phyloP scores from a whole-genome alignment of 2,113 vertebrate species.

The Hemiprocne comata region DNA sequence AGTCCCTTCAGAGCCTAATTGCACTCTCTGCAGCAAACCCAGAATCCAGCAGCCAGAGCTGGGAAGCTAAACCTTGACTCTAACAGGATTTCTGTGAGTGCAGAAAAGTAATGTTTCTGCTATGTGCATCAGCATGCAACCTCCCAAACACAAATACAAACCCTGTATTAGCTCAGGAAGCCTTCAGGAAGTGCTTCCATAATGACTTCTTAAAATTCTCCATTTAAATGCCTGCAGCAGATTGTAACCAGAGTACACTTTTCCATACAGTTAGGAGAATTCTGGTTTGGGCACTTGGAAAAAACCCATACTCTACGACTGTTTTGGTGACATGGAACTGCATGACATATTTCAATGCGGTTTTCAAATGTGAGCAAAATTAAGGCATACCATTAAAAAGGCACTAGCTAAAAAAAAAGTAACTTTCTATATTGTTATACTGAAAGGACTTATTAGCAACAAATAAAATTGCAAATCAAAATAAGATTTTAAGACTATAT shows the following conservation, averaged over 20 bases:
- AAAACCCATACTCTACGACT: not conserved
- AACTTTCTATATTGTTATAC: not conserved
- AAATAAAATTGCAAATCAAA: not conserved
- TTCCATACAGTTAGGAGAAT: not conserved
- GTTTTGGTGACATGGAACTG: not conserved
- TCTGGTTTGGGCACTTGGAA: not conserved
- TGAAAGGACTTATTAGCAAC: not conserved
- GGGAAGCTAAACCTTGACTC: not conserved
- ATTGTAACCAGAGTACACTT: not conserved
- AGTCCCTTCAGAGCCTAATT: not conserved
- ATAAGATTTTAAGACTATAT: slow-evolving; percentile 21
- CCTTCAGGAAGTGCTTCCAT: not conserved
- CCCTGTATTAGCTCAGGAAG: not conserved
- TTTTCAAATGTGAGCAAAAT: slow-evolving; percentile 57
- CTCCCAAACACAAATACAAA: not conserved
- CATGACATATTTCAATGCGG: not conserved
- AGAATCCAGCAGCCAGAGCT: not conserved
- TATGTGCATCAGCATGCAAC: not conserved
- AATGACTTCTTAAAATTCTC: not conserved
- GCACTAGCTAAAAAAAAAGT: slow-evolving; percentile 67
- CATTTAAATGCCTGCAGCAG: not conserved
- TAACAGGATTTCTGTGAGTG: not conserved
- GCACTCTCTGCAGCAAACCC: not conserved
- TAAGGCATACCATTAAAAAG: slow-evolving; percentile 79
- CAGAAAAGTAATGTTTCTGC: not conserved